phyloP scores from a whole-genome alignment of 2,113 vertebrate species.

The Procavia capensis region DNA sequence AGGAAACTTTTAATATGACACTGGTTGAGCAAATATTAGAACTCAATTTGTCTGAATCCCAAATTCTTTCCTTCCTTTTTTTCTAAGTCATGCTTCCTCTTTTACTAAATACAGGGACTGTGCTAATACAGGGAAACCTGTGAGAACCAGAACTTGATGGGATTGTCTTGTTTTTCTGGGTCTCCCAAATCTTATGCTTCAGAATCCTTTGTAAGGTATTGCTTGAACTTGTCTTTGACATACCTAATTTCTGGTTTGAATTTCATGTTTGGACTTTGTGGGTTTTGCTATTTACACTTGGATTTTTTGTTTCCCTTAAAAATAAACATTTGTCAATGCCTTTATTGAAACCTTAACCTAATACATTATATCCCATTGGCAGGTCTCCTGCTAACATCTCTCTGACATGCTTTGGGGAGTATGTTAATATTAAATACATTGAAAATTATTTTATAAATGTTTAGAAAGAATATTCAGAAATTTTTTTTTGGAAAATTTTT shows the following conservation, averaged over 20 bases:
- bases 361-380: not conserved
- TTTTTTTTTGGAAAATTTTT: not conserved
- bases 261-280: not conserved
- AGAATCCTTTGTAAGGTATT: no score
- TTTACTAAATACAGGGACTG: no score
- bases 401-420: not conserved
- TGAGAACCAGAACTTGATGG: no score
- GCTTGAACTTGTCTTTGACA: not conserved
- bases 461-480: not conserved
- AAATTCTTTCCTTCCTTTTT: no score
- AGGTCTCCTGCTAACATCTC: not conserved
- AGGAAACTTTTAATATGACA: no score
- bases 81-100: no score
- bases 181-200: no score
- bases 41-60: no score
- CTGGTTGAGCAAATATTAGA: no score
- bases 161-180: no score
- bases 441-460: not conserved
- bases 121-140: no score
- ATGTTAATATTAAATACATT: not conserved
- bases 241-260: constrained; percentile 21
- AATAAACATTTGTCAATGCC: not conserved
- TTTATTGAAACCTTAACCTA: not conserved
- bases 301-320: not conserved
- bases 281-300: not conserved